Evolutionary conservation across 1,140 invertebrate species (phyloP), one percentile per base, ranked within the genome.

Genomic region (Physella acuta): DNA sequence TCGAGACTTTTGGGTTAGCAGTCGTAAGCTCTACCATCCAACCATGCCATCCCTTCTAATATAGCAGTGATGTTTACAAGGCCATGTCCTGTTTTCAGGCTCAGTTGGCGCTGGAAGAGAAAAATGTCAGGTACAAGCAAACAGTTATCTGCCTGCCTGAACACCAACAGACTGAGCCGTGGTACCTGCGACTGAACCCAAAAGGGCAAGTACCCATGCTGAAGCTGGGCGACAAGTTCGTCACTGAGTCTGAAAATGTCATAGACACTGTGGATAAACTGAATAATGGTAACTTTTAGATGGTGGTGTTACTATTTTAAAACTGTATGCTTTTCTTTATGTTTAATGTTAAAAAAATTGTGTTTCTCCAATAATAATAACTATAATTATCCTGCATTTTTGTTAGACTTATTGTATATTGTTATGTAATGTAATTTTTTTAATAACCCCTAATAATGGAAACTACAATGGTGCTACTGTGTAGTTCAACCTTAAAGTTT

Each of bases 101-200:
- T 11, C 20, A 11, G 39, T 44, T 44, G 39, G 51, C 53, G 52
- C 53, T 55, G 8, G 8, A 55, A 8, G 53, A 55, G 53, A 55
- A 55, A 24, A 20, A 62, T 31, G 51, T 44, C 51, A 68, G 30
- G 53, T 36, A 66, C n/a, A 68, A 39, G 44, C 28, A 24, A 64
- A 71, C 33, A 37, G 11, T 55, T 30, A 24, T 55, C 5, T 14
- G 24, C 53, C 24, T 55, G 53, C 24, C 24, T 55, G 53, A 20
- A 20, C 20, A 55, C 30, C 34, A 68, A 31, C 52, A 58, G 16
- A 56, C 34, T 56, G 66, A 68, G 3, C 53, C 55, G 2, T 68
- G 66, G 66, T 68, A 33, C 28, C 24, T 68, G 14, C n/a, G 33
- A n/a, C 20, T 68, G 33, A 68, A 68, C 36, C 66, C 66, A 33